Base-by-base conservation (phyloP, 2,797 vertebrate species). In the Peromyscus melanophrys region DNA sequence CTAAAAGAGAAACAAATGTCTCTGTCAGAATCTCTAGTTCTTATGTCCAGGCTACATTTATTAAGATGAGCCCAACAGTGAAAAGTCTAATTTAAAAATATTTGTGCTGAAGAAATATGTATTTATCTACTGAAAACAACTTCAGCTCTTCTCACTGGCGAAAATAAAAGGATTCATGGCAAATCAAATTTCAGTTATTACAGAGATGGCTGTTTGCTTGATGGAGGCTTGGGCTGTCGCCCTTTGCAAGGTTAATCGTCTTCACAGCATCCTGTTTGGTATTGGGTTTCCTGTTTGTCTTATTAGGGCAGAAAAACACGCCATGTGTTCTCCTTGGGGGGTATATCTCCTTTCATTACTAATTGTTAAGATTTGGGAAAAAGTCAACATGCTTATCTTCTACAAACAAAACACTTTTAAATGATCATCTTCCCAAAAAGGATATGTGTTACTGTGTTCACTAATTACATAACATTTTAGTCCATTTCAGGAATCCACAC, bases 371-470 rank as follows among this genome's bases (percentile, higher is more conserved):
- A 69, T 80, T 95, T 85, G 55, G 37, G 49, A 19, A 86, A 97
- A 97, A 89, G 92, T 92, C 87, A 96, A 7, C 81, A 69, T 90
- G 84, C 46, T 94, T 63, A 90, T 78, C 43, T 83, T 27, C n/a
- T 61, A 59, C 21, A 59, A 71, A 88, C 16, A 25, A 75, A 81
- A 92, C 5, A 4, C 3, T 55, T 55, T 91, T 82, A n/a, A 95
- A 52, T 37, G 57, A 63, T 78, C 55, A 27, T 92, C 25, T 98
- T 83, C 83, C 75, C 69, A 43, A 16, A 88, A 95, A 63, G 11
- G 31, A 73, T 25, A 57, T 63, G 49, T 77, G 77, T 69, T 46
- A 90, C 59, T 34, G 55, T 17, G 4, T 43, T 76, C 1, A 4
- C 49, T 84, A 49, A 75, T 76, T 59, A 52, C 80, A 80, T 96